Base-by-base conservation (phyloP, 2,888 invertebrate species). In the Gymnosoma rotundatum region DNA sequence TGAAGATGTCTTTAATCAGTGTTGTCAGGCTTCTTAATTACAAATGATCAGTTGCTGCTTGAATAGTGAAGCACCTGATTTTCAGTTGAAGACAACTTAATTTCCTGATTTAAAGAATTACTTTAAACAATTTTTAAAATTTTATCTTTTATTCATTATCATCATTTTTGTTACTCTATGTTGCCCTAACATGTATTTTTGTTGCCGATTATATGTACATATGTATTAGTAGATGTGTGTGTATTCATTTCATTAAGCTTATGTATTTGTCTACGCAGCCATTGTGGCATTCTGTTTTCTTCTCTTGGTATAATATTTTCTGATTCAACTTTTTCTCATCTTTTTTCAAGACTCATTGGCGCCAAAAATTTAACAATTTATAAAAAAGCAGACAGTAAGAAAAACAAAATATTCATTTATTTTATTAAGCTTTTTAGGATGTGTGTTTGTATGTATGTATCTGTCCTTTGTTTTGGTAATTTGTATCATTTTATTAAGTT, bases 301-400 rank as follows among this genome's bases (percentile, higher is more conserved):
- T 64, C 18, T 32, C 63, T 21, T 42, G 42, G 42, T 54, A 36
- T 63, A 58, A 42, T 2, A 16, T 48, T 42, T 25, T 25, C 25
- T 4, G 1, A 2, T 25, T 25, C 25, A 25, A 25, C 2, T 25
- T 14, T 54, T 61, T 36, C 38, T 63, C 80, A 81, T 81, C 64
- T 64, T 63, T 75, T 67, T 38, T 42, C 3, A 69, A 81, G 81
- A 81, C 81, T 81, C 74, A 81, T 81, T 75, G 81, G 81, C 75
- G 81, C 70, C 81, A 69, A 48, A 70, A 70, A 20, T 18, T 12
- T 36, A 48, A 25, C 58, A 20, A 18, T 45, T 25, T 25, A 70
- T n/a, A 25, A 48, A 18, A 70, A 36, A 48, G 45, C 14, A 48
- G n/a, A 70, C 32, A 70, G 25, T 18, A n/a, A 64, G 54, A 12